Percentiles rank a stretch among this genome's conserved stretches.
phyloP scores from a whole-genome alignment of 2,888 invertebrate genomes.

The Sclerodermus sp. region DNA sequence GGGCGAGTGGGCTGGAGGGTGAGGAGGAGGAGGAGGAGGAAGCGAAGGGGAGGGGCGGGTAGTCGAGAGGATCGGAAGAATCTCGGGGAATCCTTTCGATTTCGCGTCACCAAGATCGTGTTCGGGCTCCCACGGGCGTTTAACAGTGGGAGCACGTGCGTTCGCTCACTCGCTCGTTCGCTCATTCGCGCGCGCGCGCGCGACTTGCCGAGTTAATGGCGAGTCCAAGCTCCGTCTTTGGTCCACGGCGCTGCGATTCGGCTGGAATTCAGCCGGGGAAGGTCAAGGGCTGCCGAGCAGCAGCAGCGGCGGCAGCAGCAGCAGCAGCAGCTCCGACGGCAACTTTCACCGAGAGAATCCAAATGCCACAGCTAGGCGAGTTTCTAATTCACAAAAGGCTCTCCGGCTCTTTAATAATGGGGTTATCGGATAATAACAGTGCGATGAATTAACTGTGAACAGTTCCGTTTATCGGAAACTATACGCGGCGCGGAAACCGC shows the following conservation, averaged over 20 bases:
- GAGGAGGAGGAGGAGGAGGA: conserved; percentile 1
- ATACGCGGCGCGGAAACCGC: too few relatives aligned
- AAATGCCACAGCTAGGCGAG: too few relatives aligned
- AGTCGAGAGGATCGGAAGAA: too few relatives aligned
- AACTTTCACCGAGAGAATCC: conserved; percentile 33
- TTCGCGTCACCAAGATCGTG: conserved; percentile 30
- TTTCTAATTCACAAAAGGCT: conserved; percentile 13
- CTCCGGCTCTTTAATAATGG: neutral
- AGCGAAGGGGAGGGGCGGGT: conserved; percentile 4
- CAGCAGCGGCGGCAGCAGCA: conserved; percentile 13
- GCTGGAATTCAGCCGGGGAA: conserved; percentile 48
- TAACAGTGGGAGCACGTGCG: conserved; percentile 11
- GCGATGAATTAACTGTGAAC: too few relatives aligned
- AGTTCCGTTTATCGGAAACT: too few relatives aligned
- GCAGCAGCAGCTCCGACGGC: neutral
- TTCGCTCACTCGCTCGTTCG: neutral
- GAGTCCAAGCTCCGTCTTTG: too few relatives aligned
- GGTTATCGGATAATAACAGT: too few relatives aligned
- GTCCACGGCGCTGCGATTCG: conserved; percentile 13
- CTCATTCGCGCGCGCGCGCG: too few relatives aligned
- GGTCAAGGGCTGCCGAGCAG: conserved; percentile 47
- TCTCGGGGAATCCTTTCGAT: conserved; percentile 45
- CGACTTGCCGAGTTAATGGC: too few relatives aligned
- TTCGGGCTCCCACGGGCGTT: conserved; percentile 18
- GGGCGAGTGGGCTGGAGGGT: conserved; percentile 3